Evolutionary conservation across 2,888 invertebrate species (phyloP).

Genomic region (Volucella inflata): DNA sequence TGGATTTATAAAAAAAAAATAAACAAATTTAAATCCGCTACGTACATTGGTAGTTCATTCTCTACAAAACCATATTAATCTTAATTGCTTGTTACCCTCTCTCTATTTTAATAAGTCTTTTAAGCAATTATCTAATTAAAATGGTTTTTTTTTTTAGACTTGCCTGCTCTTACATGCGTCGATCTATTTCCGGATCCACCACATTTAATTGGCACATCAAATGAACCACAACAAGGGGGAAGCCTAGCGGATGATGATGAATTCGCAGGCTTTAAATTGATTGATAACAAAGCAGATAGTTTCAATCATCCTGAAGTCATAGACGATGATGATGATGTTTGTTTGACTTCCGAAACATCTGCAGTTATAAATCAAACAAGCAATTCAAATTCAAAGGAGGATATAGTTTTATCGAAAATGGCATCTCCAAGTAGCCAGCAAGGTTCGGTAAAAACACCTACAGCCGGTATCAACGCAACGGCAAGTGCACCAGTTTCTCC

Average conservation of each 20-base stretch:
- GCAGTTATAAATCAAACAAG: not conserved
- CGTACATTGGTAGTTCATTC: too few species aligned
- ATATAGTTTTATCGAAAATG: slow-evolving; percentile 1
- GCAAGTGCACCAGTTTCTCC: slow-evolving; percentile 62
- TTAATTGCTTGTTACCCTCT: too few species aligned
- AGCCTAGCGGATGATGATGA: slow-evolving; percentile 69
- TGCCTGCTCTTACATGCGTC: slow-evolving; percentile 74
- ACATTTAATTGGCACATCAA: slow-evolving; percentile 54
- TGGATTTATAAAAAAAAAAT: too few species aligned
- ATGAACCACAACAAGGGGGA: slow-evolving; percentile 31
- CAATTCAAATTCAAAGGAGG: slow-evolving; percentile 3
- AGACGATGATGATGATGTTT: slow-evolving; percentile 23
- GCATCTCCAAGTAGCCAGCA: not conserved
- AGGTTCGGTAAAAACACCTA: slow-evolving; percentile 4
- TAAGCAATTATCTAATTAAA: not conserved
- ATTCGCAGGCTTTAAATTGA: slow-evolving; percentile 51
- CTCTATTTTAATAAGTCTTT: not conserved
- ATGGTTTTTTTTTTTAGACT: too few species aligned
- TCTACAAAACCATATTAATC: too few species aligned
- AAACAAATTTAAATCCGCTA: too few species aligned
- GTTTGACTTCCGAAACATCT: not conserved
- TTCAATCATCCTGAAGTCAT: slow-evolving; percentile 21
- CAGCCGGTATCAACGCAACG: not conserved
- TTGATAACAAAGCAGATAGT: slow-evolving; percentile 29
- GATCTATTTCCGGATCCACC: slow-evolving; percentile 78